phyloP scores from a whole-genome alignment of 2,113 vertebrate genomes.

The Pluvialis apricaria region DNA sequence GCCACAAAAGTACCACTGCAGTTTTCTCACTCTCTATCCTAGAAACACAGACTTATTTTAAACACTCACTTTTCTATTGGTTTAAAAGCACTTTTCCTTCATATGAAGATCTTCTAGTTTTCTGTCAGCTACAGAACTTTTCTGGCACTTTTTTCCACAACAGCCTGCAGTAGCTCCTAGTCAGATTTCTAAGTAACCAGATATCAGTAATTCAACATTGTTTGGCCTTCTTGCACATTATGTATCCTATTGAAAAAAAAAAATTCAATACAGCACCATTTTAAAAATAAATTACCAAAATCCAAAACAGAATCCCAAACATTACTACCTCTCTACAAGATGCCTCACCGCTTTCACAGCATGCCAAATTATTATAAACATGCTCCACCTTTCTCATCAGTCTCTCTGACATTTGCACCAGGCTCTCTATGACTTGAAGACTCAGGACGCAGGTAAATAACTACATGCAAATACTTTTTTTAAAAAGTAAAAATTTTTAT shows the following conservation, averaged over 20 bases:
- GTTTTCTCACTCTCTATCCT: neutral
- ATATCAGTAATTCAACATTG: neutral
- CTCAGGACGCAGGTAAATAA: neutral
- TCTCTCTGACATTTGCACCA: neutral
- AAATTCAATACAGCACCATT: neutral
- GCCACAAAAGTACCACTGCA: neutral
- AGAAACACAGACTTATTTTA: neutral
- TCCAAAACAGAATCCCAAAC: neutral
- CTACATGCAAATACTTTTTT: neutral
- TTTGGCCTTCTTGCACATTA: neutral
- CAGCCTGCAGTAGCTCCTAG: neutral
- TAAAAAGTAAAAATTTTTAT: neutral
- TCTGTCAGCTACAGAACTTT: neutral
- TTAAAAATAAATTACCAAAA: neutral
- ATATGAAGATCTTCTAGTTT: neutral
- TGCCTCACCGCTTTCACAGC: neutral
- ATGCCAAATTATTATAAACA: neutral
- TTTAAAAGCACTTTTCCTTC: neutral
- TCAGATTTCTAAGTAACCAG: neutral
- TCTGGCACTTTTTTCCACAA: neutral
- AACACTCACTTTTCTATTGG: neutral
- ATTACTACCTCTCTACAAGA: neutral
- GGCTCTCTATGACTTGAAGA: neutral
- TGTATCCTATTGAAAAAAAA: neutral
- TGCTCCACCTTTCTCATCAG: neutral